A percentile compares a stretch with the other conserved stretches of the same genome.
Evolutionary conservation across 2,888 invertebrate genomes (phyloP).

Genomic region (Ectropis crepuscularia): DNA sequence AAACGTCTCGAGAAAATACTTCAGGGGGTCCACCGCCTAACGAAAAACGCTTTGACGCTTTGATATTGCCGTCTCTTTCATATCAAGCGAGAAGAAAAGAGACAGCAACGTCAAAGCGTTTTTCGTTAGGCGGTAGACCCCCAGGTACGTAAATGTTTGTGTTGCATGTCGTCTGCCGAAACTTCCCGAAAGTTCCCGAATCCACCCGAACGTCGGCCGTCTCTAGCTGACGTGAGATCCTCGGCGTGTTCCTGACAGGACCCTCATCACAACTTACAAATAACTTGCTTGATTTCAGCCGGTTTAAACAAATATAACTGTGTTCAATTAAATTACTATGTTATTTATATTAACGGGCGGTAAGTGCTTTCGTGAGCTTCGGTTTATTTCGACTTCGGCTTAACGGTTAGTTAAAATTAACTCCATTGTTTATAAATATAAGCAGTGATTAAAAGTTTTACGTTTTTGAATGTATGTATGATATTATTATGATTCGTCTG

Average conservation of each 20-base stretch:
- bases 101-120: too few relatives aligned
- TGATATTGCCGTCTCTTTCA: too few relatives aligned
- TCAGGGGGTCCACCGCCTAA: neutral
- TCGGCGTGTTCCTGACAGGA: constrained; percentile 53
- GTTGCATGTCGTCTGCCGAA: constrained; percentile 4
- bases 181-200: neutral
- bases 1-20: too few relatives aligned
- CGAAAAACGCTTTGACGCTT: neutral
- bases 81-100: too few relatives aligned
- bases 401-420: neutral
- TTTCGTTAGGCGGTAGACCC: too few relatives aligned
- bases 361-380: constrained; percentile 18
- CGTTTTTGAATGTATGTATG: too few relatives aligned
- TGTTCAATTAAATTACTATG: constrained; percentile 34
- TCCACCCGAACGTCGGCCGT: constrained; percentile 14
- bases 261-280: constrained; percentile 56
- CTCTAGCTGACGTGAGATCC: constrained; percentile 20
- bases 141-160: neutral
- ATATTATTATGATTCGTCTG: too few relatives aligned
- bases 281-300: constrained; percentile 46
- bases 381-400: constrained; percentile 1
- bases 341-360: constrained; percentile 30
- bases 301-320: constrained; percentile 41
- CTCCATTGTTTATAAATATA: too few relatives aligned
- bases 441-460: too few relatives aligned